Base-by-base conservation (phyloP, 2,888 invertebrate species). In the Ormyrus pomaceus region DNA sequence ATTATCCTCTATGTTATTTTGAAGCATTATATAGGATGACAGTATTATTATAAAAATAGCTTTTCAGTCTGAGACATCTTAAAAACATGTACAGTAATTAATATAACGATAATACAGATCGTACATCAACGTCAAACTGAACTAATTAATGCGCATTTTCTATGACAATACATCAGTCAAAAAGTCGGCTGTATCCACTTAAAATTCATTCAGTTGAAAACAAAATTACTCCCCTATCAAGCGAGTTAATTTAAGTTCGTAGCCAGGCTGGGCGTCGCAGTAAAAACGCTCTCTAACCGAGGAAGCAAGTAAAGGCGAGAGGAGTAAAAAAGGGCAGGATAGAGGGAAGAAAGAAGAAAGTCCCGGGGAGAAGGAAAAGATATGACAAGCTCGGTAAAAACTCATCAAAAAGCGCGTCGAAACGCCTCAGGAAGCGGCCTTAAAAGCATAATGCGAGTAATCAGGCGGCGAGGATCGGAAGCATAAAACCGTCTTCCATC, bases 231-330 rank as follows among this genome's bases (percentile, higher is more conserved):
- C 19, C 13, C 34, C 50, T 34, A 66, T 46, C 72, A 66, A 59
- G 53, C 65, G 64, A 77, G 70, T 74, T 73, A 77, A 81, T 81
- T 81, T 77, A 66, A 77, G 58, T 80, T 70, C 59, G 34, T 34
- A 34, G 34, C 34, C 34, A 34, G 34, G 34, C 34, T 34, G 34
- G 50, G 34, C 55, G 58, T 19, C 46, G 51, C 61, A 2, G 48
- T 51, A 73, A 73, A 34, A 51, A 62, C 13, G 6, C 61, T 53
- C 19, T 62, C 61, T 51, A 8, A 68, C 45, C 46, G 59, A 56
- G 59, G 9, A 46, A 62, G 11, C 55, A 62, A 45, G 19, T 19
- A 56, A 56, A 53, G 10, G 45, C 10, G 10, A 61, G 10, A 61
- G 10, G n/a, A 7, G 46, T 4, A 34, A 34, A 34, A 34, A 34